Conservation (phyloP, 2,888 invertebrate species). For the Callimorpha dominula region DNA sequence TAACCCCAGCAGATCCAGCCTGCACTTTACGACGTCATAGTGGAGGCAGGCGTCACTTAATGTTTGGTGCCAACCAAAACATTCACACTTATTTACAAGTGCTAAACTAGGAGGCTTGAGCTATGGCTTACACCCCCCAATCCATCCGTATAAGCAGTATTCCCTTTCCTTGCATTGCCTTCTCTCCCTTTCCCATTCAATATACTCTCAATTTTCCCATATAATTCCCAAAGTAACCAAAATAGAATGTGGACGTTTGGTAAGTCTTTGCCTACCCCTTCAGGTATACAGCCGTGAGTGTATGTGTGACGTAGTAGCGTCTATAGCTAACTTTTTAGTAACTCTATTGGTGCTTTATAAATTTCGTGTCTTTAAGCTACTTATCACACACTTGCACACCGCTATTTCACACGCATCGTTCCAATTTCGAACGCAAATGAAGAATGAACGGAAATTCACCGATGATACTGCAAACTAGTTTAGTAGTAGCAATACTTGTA, state of each 20-base stretch:
- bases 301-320: no score
- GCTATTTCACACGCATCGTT: constrained; percentile 15
- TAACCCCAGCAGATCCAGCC: constrained; percentile 11
- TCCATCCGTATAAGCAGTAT: no score
- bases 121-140: no score
- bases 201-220: no score
- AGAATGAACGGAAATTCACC: neutral
- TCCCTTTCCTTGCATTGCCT: no score
- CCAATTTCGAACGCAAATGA: constrained; percentile 14
- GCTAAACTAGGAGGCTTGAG: neutral
- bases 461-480: constrained; percentile 6
- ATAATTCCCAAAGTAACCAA: no score
- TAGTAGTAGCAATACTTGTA: constrained; percentile 4
- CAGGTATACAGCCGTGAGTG: no score
- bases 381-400: neutral
- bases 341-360: no score
- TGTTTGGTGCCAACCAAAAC: constrained; percentile 15
- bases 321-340: no score
- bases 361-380: neutral
- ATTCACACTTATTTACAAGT: constrained; percentile 1
- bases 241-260: no score
- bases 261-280: no score
- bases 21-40: constrained; percentile 46
- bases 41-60: constrained; percentile 17
- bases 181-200: no score